phyloP scores from a whole-genome alignment of 2,888 invertebrate genomes.

The Coenonympha arcania region DNA sequence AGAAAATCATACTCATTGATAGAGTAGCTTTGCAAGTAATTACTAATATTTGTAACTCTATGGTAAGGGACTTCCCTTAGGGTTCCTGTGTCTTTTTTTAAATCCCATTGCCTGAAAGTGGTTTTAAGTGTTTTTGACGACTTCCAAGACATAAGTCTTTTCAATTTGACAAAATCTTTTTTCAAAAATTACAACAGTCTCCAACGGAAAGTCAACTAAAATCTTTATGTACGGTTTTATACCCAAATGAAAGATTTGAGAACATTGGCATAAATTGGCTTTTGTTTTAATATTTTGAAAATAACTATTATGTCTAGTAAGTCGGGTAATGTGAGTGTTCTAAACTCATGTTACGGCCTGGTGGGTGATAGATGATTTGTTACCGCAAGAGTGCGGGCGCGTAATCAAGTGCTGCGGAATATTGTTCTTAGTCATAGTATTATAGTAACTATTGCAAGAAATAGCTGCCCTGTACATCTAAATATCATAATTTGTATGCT shows the following conservation, averaged over 20 bases:
- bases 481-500: too few relatives aligned
- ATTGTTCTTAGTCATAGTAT: slow-evolving; percentile 2
- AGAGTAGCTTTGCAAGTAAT: slow-evolving; percentile 8
- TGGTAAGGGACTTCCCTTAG: slow-evolving; percentile 32
- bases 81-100: slow-evolving; percentile 28
- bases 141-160: slow-evolving; percentile 36
- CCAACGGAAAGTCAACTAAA: not conserved
- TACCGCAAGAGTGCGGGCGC: slow-evolving; percentile 49
- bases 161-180: not conserved
- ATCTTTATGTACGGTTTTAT: too few relatives aligned
- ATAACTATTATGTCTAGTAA: slow-evolving; percentile 27
- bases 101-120: slow-evolving; percentile 30
- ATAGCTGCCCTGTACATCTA: not conserved
- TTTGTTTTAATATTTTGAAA: not conserved
- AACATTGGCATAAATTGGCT: not conserved
- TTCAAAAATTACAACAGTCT: not conserved
- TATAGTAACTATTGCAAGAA: not conserved
- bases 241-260: too few relatives aligned
- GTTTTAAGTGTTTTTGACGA: slow-evolving; percentile 27
- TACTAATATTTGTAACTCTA: slow-evolving; percentile 28
- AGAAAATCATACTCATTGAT: not conserved
- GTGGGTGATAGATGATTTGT: slow-evolving; percentile 26
- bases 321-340: slow-evolving; percentile 24
- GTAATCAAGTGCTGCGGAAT: slow-evolving; percentile 26
- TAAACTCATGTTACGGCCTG: slow-evolving; percentile 35